Evolutionary conservation across 1,140 invertebrate genomes (phyloP).

Genomic region (Geopemphigus sp.): DNA sequence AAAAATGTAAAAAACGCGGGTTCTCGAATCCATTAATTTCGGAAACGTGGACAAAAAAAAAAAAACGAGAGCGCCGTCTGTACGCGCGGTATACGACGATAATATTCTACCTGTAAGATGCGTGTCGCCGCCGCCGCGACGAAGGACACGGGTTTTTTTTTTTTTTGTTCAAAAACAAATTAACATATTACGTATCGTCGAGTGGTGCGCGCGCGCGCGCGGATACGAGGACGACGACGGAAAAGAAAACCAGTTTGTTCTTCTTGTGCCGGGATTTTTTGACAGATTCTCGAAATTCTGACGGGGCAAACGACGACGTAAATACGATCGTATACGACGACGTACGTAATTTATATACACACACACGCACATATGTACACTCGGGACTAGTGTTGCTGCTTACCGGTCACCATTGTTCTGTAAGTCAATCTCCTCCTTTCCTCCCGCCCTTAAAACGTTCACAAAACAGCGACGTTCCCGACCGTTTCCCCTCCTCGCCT

Average conservation of each 20-base stretch:
- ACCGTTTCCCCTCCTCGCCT: not conserved
- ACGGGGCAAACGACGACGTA: not conserved
- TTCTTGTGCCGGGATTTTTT: not conserved
- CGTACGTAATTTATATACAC: not conserved
- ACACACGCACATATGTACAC: not conserved
- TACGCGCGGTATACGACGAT: not conserved
- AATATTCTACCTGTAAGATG: not conserved
- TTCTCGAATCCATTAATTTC: slow-evolving; percentile 16
- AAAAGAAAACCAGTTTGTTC: slow-evolving; percentile 21
- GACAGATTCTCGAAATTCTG: slow-evolving; percentile 15
- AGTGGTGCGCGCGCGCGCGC: not conserved
- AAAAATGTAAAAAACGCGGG: not conserved
- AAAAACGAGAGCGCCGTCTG: not conserved
- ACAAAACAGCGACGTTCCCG: not conserved
- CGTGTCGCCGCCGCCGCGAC: no score
- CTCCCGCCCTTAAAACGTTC: no score
- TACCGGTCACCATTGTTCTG: slow-evolving; percentile 22
- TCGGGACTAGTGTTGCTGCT: not conserved
- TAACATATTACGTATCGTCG: slow-evolving; percentile 17
- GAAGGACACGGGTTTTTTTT: not conserved
- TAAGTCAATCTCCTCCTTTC: slow-evolving; percentile 2
- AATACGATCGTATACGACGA: not conserved
- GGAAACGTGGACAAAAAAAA: not conserved
- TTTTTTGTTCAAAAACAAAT: slow-evolving; percentile 1
- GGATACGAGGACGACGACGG: not conserved